These are phyloP conservation scores for Trichogramma dendrolimi DNA, from an alignment of 2,888 invertebrate species.

Conservation along the genomic window DNA sequence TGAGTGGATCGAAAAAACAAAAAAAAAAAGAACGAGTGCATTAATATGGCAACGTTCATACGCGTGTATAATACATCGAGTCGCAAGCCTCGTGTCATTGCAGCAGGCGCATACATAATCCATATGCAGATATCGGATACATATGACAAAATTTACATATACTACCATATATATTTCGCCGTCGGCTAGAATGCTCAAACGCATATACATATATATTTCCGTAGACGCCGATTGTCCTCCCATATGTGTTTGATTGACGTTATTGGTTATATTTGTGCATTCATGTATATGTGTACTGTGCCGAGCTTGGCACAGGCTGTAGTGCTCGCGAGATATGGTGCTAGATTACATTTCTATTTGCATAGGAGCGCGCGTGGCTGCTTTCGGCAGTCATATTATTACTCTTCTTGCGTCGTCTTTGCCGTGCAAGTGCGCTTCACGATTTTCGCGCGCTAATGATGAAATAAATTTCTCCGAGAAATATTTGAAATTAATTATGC, in stretches of 20 bases:
- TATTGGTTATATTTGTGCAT: slow-evolving; percentile 39
- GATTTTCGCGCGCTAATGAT: too few relatives aligned
- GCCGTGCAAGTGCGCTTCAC: too few relatives aligned
- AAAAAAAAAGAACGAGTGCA: background rate
- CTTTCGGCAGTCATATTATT: too few relatives aligned
- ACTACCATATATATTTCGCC: slow-evolving; percentile 44
- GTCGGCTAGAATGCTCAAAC: slow-evolving; percentile 30
- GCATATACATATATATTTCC: too few relatives aligned
- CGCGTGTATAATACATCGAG: background rate
- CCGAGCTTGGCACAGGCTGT: slow-evolving; percentile 14
- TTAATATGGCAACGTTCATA: background rate
- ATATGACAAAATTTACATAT: slow-evolving; percentile 54
- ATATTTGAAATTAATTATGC: too few relatives aligned
- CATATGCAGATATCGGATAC: slow-evolving; percentile 52
- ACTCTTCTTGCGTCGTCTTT: too few relatives aligned
- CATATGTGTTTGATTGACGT: slow-evolving; percentile 51
- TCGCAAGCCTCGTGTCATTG: slow-evolving; percentile 46
- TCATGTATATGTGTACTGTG: too few relatives aligned
- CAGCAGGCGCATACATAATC: slow-evolving; percentile 42
- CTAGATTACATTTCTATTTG: slow-evolving; percentile 54
- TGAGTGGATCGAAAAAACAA: slow-evolving; percentile 6
- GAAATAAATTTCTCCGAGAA: too few relatives aligned
- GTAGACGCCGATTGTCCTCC: background rate
- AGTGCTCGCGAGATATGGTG: slow-evolving; percentile 47
- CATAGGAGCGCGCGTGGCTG: slow-evolving; percentile 43